These are phyloP conservation scores for Drosophila grimshawi DNA, from an alignment of 1,140 invertebrate genomes.

Conservation along the genomic window DNA sequence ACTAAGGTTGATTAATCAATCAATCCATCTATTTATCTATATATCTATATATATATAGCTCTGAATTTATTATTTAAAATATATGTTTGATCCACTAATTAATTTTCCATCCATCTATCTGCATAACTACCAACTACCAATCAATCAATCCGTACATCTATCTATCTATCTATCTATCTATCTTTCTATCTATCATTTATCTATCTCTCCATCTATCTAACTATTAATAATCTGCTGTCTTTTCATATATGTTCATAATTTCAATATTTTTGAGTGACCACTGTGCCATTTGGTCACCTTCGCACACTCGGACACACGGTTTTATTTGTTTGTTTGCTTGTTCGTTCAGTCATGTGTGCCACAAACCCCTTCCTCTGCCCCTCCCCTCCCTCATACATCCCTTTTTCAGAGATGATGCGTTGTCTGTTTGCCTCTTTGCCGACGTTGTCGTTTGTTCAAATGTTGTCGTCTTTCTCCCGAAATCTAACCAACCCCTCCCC, in stretches of 20 bases:
- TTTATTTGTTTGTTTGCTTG: constrained; percentile 79
- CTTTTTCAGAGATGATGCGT: constrained; percentile 13
- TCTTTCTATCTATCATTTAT: too few relatives aligned
- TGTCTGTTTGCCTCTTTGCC: constrained; percentile 70
- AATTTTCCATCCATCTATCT: too few relatives aligned
- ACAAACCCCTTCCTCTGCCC: constrained; percentile 27
- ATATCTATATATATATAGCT: too few relatives aligned
- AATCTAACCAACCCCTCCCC: not conserved
- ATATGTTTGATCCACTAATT: too few relatives aligned
- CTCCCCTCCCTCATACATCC: not conserved
- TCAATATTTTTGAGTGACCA: not conserved
- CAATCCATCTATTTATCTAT: too few relatives aligned
- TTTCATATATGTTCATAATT: not conserved
- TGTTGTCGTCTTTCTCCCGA: constrained; percentile 62
- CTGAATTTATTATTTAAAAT: too few relatives aligned
- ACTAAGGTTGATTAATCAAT: too few relatives aligned
- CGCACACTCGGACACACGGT: constrained; percentile 40
- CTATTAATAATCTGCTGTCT: not conserved
- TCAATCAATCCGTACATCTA: too few relatives aligned
- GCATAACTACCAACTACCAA: too few relatives aligned
- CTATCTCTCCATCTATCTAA: too few relatives aligned
- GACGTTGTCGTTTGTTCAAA: constrained; percentile 37
- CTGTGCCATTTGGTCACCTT: constrained; percentile 71
- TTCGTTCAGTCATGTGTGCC: constrained; percentile 75
- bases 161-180: too few relatives aligned